Conservation (phyloP, 2,113 vertebrate species). For the Gasterosteus aculeatus region DNA sequence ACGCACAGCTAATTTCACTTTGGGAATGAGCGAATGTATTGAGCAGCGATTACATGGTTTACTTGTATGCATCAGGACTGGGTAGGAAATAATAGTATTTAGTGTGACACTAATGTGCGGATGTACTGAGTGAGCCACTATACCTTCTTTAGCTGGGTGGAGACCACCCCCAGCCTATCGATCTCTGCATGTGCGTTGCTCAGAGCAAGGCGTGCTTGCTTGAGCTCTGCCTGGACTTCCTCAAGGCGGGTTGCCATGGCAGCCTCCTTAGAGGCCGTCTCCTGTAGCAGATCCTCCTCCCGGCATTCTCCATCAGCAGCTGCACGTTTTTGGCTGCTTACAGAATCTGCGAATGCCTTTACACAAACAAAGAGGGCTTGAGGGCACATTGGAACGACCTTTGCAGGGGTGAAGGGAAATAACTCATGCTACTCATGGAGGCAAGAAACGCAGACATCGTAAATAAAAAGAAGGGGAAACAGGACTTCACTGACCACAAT, state of each 20-base stretch:
- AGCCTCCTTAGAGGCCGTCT: slow-evolving; percentile 85
- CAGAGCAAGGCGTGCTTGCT: slow-evolving; percentile 78
- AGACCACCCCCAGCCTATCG: slow-evolving; percentile 74
- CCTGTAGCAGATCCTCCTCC: slow-evolving; percentile 84
- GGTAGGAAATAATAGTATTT: neutral
- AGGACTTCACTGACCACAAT: neutral
- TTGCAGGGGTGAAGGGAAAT: neutral
- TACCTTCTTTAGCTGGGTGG: slow-evolving; percentile 84
- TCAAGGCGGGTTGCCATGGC: slow-evolving; percentile 81
- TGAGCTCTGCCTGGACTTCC: slow-evolving; percentile 83
- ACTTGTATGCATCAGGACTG: neutral
- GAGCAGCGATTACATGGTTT: neutral
- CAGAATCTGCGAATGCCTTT: slow-evolving; percentile 85
- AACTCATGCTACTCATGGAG: neutral
- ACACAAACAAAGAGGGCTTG: slow-evolving; percentile 34
- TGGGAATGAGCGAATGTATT: neutral
- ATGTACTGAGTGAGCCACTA: neutral
- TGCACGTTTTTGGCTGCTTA: slow-evolving; percentile 85
- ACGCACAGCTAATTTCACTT: neutral
- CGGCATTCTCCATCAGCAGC: slow-evolving; percentile 85
- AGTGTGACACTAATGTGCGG: neutral
- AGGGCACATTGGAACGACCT: neutral
- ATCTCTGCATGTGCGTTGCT: slow-evolving; percentile 80
- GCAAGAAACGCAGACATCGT: neutral
- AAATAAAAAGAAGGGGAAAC: slow-evolving; percentile 13